phyloP scores from a whole-genome alignment of 2,797 vertebrate species.

The Limosa lapponica region DNA sequence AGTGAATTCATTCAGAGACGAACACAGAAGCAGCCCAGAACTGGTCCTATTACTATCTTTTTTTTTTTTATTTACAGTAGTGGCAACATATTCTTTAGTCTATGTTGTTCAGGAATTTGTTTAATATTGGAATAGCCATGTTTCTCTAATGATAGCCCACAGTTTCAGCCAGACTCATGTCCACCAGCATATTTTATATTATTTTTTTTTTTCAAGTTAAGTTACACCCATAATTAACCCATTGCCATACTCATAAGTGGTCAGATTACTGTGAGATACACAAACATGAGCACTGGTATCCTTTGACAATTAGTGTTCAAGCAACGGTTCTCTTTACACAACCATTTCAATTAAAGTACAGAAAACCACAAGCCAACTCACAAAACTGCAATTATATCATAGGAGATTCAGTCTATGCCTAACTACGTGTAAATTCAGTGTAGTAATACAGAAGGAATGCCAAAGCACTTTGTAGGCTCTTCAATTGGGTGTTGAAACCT shows the following conservation, averaged over 20 bases:
- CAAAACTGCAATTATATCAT: background rate
- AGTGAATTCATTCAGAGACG: conserved; percentile 6
- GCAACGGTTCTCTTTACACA: background rate
- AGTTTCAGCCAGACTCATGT: background rate
- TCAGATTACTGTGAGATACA: background rate
- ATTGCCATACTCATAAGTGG: background rate
- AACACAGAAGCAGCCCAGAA: conserved; percentile 5
- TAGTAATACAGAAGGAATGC: background rate
- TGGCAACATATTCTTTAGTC: background rate
- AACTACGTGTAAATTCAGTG: background rate
- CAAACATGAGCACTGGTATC: background rate
- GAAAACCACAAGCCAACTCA: background rate
- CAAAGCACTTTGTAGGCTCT: background rate
- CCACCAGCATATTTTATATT: background rate
- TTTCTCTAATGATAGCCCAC: background rate
- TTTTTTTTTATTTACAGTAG: background rate
- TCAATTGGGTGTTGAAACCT: conserved; percentile 58
- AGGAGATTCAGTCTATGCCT: background rate
- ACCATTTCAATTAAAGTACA: background rate
- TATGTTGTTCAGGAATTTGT: background rate
- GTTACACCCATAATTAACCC: background rate
- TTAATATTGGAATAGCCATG: background rate
- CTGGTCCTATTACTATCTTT: background rate
- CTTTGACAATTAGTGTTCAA: background rate
- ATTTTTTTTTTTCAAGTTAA: background rate